Percentiles rank a stretch among this genome's conserved stretches.
phyloP scores from a whole-genome alignment of 2,797 vertebrate genomes.

The Neoniphon sammara region DNA sequence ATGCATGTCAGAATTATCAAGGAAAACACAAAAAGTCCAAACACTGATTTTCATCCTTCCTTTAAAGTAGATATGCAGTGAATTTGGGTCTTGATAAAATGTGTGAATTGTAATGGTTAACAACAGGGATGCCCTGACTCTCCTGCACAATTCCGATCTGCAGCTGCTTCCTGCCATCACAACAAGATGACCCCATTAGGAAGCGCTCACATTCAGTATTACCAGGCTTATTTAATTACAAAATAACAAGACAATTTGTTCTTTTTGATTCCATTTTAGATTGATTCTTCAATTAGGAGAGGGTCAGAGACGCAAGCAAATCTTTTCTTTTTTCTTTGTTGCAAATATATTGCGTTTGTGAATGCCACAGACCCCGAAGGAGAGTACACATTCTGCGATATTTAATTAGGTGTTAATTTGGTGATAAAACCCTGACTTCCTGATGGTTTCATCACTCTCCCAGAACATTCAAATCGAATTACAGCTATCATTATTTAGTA shows the following conservation, averaged over 20 bases:
- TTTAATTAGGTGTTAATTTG: constrained; percentile 69
- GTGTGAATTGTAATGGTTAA: not conserved
- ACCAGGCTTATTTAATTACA: constrained; percentile 52
- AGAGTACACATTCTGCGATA: constrained; percentile 42
- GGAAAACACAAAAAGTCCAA: not conserved
- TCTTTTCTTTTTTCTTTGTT: constrained; percentile 23
- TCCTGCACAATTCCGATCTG: not conserved
- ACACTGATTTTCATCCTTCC: not conserved
- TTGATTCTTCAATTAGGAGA: constrained; percentile 31
- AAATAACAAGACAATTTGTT: constrained; percentile 38
- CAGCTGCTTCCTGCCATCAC: constrained; percentile 32
- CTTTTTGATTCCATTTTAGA: constrained; percentile 38
- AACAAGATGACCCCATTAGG: constrained; percentile 51
- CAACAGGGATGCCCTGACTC: not conserved
- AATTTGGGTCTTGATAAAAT: not conserved
- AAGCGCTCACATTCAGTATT: constrained; percentile 44
- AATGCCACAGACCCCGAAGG: constrained; percentile 54
- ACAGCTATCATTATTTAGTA: constrained; percentile 67
- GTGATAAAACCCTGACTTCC: constrained; percentile 58
- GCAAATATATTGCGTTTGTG: constrained; percentile 43
- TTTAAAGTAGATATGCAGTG: not conserved
- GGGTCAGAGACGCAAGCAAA: constrained; percentile 32
- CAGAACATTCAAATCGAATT: constrained; percentile 69
- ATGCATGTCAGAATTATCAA: not conserved
- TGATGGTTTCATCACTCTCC: constrained; percentile 55